Percentiles rank a stretch among this genome's conserved stretches.
phyloP scores from a whole-genome alignment of 1,140 invertebrate species.

The Geopemphigus sp. region DNA sequence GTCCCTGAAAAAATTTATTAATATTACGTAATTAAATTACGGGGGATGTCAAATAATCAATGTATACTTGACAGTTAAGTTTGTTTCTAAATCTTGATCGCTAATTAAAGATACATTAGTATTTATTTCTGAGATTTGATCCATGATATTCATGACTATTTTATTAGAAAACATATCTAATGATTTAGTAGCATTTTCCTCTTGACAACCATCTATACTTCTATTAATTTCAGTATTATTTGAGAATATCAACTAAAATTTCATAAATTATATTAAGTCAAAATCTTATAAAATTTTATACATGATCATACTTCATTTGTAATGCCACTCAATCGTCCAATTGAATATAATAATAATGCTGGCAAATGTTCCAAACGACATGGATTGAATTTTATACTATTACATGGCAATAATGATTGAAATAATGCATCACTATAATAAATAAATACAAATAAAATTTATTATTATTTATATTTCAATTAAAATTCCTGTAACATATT shows the following conservation, averaged over 20 bases:
- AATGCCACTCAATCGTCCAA: slow-evolving; percentile 57
- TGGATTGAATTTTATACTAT: slow-evolving; percentile 43
- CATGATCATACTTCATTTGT: slow-evolving; percentile 58
- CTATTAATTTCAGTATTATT: slow-evolving; percentile 10
- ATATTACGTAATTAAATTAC: neutral
- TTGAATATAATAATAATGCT: slow-evolving; percentile 25
- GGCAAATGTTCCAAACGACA: slow-evolving; percentile 19
- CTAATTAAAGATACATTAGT: slow-evolving; percentile 50
- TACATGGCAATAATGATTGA: slow-evolving; percentile 39
- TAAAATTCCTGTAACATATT: neutral
- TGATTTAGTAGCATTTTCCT: slow-evolving; percentile 21
- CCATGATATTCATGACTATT: slow-evolving; percentile 60
- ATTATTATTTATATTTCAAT: neutral
- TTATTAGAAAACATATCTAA: slow-evolving; percentile 57
- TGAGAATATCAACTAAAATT: slow-evolving; percentile 28
- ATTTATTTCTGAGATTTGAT: slow-evolving; percentile 57
- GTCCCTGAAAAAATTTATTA: slow-evolving; percentile 16
- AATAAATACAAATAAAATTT: neutral
- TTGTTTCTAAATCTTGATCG: slow-evolving; percentile 11
- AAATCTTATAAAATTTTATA: slow-evolving; percentile 52
- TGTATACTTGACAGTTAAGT: slow-evolving; percentile 10
- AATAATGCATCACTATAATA: slow-evolving; percentile 35
- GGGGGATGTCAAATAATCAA: neutral
- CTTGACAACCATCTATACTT: neutral
- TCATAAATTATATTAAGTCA: neutral